Conservation (phyloP, 2,888 invertebrate genomes). For the Andrena flavipes region DNA sequence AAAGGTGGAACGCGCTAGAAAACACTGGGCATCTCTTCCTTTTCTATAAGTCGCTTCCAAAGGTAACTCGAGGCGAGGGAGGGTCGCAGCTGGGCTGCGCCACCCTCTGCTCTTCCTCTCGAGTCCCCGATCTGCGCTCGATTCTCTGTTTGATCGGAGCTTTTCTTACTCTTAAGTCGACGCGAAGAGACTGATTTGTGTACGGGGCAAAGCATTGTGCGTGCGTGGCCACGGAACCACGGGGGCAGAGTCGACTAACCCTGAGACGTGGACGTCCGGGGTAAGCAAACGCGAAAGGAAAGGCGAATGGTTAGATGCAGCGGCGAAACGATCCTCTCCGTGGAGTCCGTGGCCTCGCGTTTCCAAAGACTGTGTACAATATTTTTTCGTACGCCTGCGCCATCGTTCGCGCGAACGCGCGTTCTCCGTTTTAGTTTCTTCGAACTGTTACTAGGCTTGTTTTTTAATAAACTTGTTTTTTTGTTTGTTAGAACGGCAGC, state of each 20-base stretch:
- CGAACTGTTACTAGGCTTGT: constrained; percentile 82
- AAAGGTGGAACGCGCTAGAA: neutral
- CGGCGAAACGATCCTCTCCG: neutral
- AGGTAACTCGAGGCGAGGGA: neutral
- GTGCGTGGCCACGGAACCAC: constrained; percentile 69
- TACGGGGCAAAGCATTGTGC: constrained; percentile 81
- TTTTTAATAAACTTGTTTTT: constrained; percentile 86
- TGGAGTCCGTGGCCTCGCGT: constrained; percentile 67
- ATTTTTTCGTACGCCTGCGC: constrained; percentile 75
- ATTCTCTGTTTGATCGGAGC: constrained; percentile 57
- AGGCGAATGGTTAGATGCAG: neutral
- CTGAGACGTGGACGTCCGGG: neutral
- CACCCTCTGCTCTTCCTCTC: constrained; percentile 42
- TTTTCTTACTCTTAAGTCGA: constrained; percentile 54
- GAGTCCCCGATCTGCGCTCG: constrained; percentile 46
- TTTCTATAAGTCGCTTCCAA: neutral
- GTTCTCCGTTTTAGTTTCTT: constrained; percentile 78
- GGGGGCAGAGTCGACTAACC: neutral
- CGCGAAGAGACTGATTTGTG: constrained; percentile 58
- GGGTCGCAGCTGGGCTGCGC: constrained; percentile 1
- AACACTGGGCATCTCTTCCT: constrained; percentile 15
- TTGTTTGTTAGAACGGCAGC: constrained; percentile 94
- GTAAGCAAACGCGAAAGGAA: neutral
- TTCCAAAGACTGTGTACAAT: constrained; percentile 75
- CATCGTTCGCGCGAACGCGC: constrained; percentile 79